Evolutionary conservation across 2,888 invertebrate genomes (phyloP), one percentile per base, ranked within the genome.

Genomic region (Nymphalis c-album): DNA sequence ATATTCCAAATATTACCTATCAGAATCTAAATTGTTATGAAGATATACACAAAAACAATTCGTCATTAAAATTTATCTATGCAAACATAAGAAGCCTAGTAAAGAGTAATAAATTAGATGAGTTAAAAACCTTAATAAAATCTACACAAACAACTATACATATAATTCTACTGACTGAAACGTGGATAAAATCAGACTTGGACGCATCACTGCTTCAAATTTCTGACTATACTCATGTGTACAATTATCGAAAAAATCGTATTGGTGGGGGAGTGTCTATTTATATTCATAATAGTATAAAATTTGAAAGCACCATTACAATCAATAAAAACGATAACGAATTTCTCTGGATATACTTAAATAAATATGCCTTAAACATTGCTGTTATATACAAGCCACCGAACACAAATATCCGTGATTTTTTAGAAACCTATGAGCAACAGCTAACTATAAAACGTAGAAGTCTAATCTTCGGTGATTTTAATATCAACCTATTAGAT

Each of bases 251-350:
- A 61, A 73, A 60, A 7, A 71, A 71, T 18, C 60, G 20, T 16
- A 64, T 22, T 8, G 76, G 76, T 22, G 75, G 76, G n/a, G 76
- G 76, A 17, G 75, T 77, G 7, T 76, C 76, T 3, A 63, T 60
- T 7, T 75, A 69, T 68, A 64, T 76, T 2, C 76, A 76, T 47
- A 74, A 74, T 31, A 67, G 67, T 47, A 51, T 7, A 76, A 73
- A 75, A 59, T 74, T 74, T 46, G 66, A n/a, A 13, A 2, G 65
- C n/a, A 26, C 35, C 1, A 70, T 74, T 35, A 58, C 58, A 16
- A 22, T 45, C 16, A 75, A 75, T 40, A 48, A 10, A 17, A 68
- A 60, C 2, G 73, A 75, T 10, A 74, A 69, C 35, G 75, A 78
- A 31, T 78, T 69, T 17, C 58, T 75, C 17, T 76, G 75, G 76